A percentile compares a stretch with the other conserved stretches of the same genome.
Conservation (phyloP, 1,140 invertebrate genomes). For the Platyscapa corneri region DNA sequence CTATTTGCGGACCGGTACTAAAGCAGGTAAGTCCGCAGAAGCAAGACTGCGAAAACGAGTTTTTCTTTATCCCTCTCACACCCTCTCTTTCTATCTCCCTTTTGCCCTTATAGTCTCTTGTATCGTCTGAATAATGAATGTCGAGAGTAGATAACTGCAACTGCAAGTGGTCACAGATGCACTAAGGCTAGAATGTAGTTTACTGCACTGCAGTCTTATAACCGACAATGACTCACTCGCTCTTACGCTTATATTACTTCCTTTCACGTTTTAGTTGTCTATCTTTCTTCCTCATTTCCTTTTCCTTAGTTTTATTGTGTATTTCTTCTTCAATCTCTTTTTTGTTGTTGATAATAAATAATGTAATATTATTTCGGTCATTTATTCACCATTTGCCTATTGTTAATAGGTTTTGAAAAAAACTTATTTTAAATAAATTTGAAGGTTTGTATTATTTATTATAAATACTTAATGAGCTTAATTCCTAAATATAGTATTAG, state of each 20-base stretch:
- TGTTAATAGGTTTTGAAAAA: too few relatives aligned
- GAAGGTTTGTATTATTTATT: too few relatives aligned
- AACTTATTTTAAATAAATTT: too few relatives aligned
- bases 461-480: too few relatives aligned
- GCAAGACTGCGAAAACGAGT: conserved; percentile 5
- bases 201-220: conserved; percentile 63
- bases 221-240: conserved; percentile 52
- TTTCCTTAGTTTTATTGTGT: not conserved
- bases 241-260: conserved; percentile 11
- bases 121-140: conserved; percentile 68
- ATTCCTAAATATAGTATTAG: too few relatives aligned
- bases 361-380: too few relatives aligned
- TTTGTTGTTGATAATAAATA: not conserved
- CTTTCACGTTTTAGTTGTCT: conserved; percentile 9
- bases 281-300: not conserved
- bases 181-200: conserved; percentile 64
- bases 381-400: too few relatives aligned
- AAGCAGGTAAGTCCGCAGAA: conserved; percentile 27
- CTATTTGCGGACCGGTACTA: conserved; percentile 38
- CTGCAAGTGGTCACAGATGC: conserved; percentile 65
- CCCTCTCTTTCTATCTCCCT: not conserved
- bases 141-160: conserved; percentile 55
- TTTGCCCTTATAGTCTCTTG: conserved; percentile 50
- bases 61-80: not conserved
- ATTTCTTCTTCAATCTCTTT: not conserved